Conservation (phyloP, 2,888 invertebrate genomes). For the Tupiocoris notatus region DNA sequence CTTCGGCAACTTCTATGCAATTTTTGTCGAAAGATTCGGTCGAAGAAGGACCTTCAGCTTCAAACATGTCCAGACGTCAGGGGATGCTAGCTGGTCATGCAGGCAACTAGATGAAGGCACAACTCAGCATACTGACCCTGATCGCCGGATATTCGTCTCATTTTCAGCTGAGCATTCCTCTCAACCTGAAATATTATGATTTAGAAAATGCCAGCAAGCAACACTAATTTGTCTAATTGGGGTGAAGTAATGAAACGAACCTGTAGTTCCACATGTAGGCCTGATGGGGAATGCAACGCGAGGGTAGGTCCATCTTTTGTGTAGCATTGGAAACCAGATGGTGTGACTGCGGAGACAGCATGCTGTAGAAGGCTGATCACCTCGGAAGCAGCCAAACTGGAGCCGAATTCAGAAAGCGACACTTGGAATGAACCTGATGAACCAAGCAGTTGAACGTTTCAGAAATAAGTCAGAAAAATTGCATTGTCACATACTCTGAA, state of each 20-base stretch:
- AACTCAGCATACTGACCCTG: conserved; percentile 82
- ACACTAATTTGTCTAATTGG: neutral
- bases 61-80: neutral
- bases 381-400: conserved; percentile 73
- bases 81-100: conserved; percentile 61
- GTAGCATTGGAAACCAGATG: conserved; percentile 48
- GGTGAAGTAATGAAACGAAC: too few relatives aligned
- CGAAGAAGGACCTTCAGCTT: too few relatives aligned
- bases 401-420: conserved; percentile 75
- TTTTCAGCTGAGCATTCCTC: conserved; percentile 65
- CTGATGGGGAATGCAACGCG: conserved; percentile 75
- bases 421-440: conserved; percentile 53
- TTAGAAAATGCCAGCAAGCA: neutral
- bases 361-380: conserved; percentile 70
- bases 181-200: conserved; percentile 33
- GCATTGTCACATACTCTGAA: too few relatives aligned
- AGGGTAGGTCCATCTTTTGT: conserved; percentile 55
- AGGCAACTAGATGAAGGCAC: conserved; percentile 83
- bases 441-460: too few relatives aligned
- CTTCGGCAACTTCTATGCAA: too few relatives aligned
- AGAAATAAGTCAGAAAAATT: too few relatives aligned
- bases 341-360: conserved; percentile 63
- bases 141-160: conserved; percentile 84
- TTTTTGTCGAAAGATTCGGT: too few relatives aligned
- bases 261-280: conserved; percentile 80